Percentiles rank a stretch among this genome's conserved stretches.
Evolutionary conservation across 2,888 invertebrate species (phyloP).

Genomic region (Lasioglossum marginatum): DNA sequence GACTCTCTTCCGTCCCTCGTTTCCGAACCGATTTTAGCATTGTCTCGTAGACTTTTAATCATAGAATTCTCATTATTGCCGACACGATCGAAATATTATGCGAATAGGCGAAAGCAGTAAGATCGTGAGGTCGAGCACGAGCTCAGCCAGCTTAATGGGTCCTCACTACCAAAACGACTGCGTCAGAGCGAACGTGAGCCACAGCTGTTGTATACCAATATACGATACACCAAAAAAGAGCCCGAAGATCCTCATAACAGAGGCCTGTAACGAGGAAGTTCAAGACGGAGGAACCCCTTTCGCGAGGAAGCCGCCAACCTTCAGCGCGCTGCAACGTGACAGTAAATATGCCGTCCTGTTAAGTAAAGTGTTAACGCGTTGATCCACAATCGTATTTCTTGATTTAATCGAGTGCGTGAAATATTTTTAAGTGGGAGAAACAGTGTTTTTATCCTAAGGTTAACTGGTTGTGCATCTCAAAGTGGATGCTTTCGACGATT

Average conservation of each 20-base stretch:
- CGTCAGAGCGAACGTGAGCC: conserved; percentile 60
- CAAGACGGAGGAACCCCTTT: conserved; percentile 84
- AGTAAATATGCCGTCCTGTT: conserved; percentile 66
- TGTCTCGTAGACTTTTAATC: too few relatives aligned
- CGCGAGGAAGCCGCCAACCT: conserved; percentile 69
- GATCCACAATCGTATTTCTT: too few relatives aligned
- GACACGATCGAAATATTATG: conserved; percentile 8
- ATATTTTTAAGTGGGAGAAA: too few relatives aligned
- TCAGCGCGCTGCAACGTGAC: conserved; percentile 74
- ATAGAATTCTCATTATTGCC: background rate
- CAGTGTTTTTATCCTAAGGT: too few relatives aligned
- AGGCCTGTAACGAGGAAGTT: conserved; percentile 91
- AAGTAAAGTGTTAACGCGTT: too few relatives aligned
- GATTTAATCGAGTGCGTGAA: too few relatives aligned
- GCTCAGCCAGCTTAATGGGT: conserved; percentile 86
- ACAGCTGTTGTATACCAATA: conserved; percentile 64
- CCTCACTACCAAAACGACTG: conserved; percentile 78
- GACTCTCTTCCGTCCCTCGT: too few relatives aligned
- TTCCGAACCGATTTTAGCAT: too few relatives aligned
- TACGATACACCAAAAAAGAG: conserved; percentile 85
- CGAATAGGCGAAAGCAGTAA: conserved; percentile 74
- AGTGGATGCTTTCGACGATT: too few relatives aligned
- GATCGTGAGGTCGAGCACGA: conserved; percentile 85
- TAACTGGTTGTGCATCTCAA: too few relatives aligned
- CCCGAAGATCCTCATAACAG: conserved; percentile 90